Evolutionary conservation across 1,140 invertebrate genomes (phyloP), one percentile per base, ranked within the genome.

Genomic region (Heliconius hermathena): DNA sequence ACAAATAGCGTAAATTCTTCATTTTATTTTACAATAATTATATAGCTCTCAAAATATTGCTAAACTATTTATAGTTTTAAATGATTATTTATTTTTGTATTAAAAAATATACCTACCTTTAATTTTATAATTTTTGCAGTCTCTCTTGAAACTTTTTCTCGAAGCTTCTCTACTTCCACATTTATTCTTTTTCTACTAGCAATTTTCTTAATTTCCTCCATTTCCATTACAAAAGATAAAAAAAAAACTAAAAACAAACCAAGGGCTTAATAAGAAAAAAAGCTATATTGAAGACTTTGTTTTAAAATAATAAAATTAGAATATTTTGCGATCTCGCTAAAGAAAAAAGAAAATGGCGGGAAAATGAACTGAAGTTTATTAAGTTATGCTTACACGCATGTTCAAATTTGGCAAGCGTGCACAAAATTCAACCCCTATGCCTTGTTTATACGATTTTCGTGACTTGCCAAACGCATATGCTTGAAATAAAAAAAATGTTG

Each of bases 111-210:
- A 41, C 2, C 11, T 41, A 3, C 90, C 89, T 90, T 91, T 26
- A 91, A 71, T 80, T 91, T 93, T 82, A 93, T 90, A 71, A 92
- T 89, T 81, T 92, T 91, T 2, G 84, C 84, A 38, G 88, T 90
- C 84, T 92, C 90, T 8, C 85, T 86, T n/a, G 88, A 89, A 81
- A 93, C 85, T 86, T 90, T 92, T 73, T 93, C 89, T 33, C 88
- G 86, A n/a, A 93, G 79, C 74, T 92, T 88, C 79, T 90, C 87
- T n/a, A 83, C 87, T 41, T 92, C 89, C 72, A 81, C 84, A 76
- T 84, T 89, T 41, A 92, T 83, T 72, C 88, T 87, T 84, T 90
- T 90, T 79, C 90, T 83, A 78, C 74, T 88, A 20, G 86, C 87
- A 36, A 89, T 81, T 85, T 88, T 91, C 76, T 54, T 83, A 38